These are phyloP conservation scores for Petrolisthes manimaculis DNA, from an alignment of 2,888 invertebrate genomes.

Conservation along the genomic window DNA sequence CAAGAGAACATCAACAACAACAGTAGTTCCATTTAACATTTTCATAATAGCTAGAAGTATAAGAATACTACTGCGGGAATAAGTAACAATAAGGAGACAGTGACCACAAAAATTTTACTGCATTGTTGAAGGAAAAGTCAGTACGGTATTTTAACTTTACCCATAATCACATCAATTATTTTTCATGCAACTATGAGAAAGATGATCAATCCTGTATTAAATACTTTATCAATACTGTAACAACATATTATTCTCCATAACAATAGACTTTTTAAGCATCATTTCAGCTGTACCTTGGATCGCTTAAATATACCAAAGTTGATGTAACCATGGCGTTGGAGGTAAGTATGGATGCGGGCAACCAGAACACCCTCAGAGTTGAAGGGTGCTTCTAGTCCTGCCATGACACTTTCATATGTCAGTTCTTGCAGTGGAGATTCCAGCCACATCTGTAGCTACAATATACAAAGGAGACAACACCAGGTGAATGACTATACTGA, in stretches of 20 bases:
- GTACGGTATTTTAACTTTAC: too few species aligned
- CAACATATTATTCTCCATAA: background rate
- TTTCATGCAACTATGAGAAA: too few species aligned
- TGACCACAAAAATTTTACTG: too few species aligned
- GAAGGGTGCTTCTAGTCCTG: constrained; percentile 87
- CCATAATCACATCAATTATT: too few species aligned
- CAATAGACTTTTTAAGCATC: background rate
- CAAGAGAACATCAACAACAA: too few species aligned
- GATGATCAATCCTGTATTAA: too few species aligned
- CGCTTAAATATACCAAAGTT: constrained; percentile 97
- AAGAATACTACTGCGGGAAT: too few species aligned
- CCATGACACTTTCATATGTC: constrained; percentile 83
- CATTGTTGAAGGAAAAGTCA: too few species aligned
- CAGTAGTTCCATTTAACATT: too few species aligned
- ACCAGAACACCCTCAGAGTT: constrained; percentile 90
- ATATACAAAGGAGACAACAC: background rate
- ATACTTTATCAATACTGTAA: background rate
- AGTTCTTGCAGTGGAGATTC: constrained; percentile 94
- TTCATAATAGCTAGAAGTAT: too few species aligned
- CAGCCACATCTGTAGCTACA: constrained; percentile 88
- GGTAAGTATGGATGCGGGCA: constrained; percentile 87
- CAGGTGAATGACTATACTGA: background rate
- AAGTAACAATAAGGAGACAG: too few species aligned
- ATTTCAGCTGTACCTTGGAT: constrained; percentile 74
- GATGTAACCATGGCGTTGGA: constrained; percentile 95